Evolutionary conservation across 2,888 invertebrate genomes (phyloP).

Genomic region (Elegia similella): DNA sequence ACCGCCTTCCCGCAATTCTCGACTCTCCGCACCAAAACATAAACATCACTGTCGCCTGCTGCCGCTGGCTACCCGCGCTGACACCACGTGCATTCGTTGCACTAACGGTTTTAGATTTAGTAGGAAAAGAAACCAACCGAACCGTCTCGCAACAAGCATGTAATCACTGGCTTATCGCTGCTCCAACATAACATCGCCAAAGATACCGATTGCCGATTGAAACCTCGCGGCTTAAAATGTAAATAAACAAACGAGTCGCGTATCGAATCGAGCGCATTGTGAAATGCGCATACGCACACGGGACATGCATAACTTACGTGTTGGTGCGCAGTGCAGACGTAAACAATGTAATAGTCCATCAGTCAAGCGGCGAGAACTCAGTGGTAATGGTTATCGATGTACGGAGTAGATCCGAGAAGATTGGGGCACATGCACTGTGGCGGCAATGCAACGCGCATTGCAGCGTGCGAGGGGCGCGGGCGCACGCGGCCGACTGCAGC

Average conservation of each 20-base stretch:
- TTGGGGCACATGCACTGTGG: slow-evolving; percentile 39
- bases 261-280: slow-evolving; percentile 56
- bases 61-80: not conserved
- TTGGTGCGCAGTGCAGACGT: slow-evolving; percentile 54
- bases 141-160: slow-evolving; percentile 15
- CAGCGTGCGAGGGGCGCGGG: slow-evolving; percentile 63
- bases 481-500: slow-evolving; percentile 60
- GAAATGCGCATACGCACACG: slow-evolving; percentile 54
- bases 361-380: slow-evolving; percentile 40
- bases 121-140: slow-evolving; percentile 45
- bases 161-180: slow-evolving; percentile 14
- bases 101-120: slow-evolving; percentile 55
- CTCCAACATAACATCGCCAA: slow-evolving; percentile 18
- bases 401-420: slow-evolving; percentile 35
- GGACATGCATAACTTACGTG: slow-evolving; percentile 75
- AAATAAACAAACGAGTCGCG: slow-evolving; percentile 61
- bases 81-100: slow-evolving; percentile 47
- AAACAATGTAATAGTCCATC: slow-evolving; percentile 57
- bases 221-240: slow-evolving; percentile 41
- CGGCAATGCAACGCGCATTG: slow-evolving; percentile 37
- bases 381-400: slow-evolving; percentile 23
- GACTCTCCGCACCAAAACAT: slow-evolving; percentile 25
- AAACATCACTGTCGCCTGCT: slow-evolving; percentile 34
- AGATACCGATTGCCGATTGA: slow-evolving; percentile 26
- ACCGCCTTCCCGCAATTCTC: slow-evolving; percentile 31